A percentile compares a stretch with the other conserved stretches of the same genome.
These are phyloP conservation scores for Aplodontia rufa DNA, from an alignment of 2,113 vertebrate species.

Conservation along the genomic window DNA sequence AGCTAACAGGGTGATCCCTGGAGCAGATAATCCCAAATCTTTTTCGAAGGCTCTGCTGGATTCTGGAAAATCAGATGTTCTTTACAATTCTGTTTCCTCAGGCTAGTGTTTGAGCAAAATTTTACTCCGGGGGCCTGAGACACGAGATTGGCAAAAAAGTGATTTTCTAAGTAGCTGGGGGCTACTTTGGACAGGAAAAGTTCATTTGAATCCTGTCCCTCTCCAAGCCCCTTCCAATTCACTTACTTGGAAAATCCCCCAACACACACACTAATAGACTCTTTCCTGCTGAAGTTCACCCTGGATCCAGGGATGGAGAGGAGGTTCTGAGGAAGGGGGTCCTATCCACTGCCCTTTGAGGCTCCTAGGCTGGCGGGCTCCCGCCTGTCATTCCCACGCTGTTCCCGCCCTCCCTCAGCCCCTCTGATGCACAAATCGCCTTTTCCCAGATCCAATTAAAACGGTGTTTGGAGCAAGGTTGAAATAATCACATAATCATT, in stretches of 20 bases:
- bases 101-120: neutral
- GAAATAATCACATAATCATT: constrained; percentile 76
- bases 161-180: neutral
- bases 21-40: neutral
- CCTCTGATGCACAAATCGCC: constrained; percentile 51
- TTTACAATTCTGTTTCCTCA: constrained; percentile 19
- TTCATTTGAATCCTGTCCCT: neutral
- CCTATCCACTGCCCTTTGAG: neutral
- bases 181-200: neutral
- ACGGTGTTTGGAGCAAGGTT: constrained; percentile 73
- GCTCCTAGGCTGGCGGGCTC: neutral
- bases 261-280: neutral
- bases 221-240: too few relatives aligned
- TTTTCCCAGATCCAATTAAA: constrained; percentile 79
- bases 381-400: neutral
- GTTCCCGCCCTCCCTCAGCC: neutral
- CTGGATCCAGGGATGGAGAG: neutral
- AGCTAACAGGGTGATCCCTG: neutral
- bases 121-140: neutral
- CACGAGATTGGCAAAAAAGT: neutral
- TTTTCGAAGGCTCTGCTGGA: neutral
- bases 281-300: neutral
- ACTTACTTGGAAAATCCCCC: neutral
- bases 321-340: neutral
- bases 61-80: constrained; percentile 49